Evolutionary conservation across 1,140 invertebrate species (phyloP).

Genomic region (Colletes gigas): DNA sequence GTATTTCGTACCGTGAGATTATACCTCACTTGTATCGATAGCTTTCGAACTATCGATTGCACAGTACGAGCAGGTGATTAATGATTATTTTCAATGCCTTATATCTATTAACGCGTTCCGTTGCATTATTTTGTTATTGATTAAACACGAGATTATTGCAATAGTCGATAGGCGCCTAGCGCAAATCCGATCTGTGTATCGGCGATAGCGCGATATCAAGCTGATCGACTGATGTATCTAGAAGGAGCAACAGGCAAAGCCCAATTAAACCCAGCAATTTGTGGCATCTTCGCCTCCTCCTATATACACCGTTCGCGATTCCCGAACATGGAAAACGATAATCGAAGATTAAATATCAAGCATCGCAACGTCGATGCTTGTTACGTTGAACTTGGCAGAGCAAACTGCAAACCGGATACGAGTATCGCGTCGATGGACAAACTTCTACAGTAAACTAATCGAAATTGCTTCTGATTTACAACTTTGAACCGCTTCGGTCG

Average conservation of each 20-base stretch:
- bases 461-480: not conserved
- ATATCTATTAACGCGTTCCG: too few relatives aligned
- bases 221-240: conserved; percentile 7
- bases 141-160: not conserved
- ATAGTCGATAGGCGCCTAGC: not conserved
- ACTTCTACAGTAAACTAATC: not conserved
- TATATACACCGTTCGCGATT: conserved; percentile 45
- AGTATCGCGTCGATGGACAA: not conserved
- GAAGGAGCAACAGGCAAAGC: conserved; percentile 62
- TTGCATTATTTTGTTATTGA: not conserved
- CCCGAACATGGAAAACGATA: conserved; percentile 53
- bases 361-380: conserved; percentile 37
- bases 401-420: not conserved
- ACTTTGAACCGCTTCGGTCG: too few relatives aligned
- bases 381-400: not conserved
- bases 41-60: too few relatives aligned
- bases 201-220: conserved; percentile 16
- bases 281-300: conserved; percentile 51
- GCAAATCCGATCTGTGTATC: not conserved
- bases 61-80: too few relatives aligned
- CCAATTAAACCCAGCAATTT: conserved; percentile 63
- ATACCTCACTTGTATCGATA: too few relatives aligned
- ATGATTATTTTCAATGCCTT: not conserved
- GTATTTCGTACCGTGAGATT: too few relatives aligned
- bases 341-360: conserved; percentile 60